Evolutionary conservation across 1,140 invertebrate species (phyloP), one percentile per base, ranked within the genome.

Genomic region (Lordiphosa stackelbergi): DNA sequence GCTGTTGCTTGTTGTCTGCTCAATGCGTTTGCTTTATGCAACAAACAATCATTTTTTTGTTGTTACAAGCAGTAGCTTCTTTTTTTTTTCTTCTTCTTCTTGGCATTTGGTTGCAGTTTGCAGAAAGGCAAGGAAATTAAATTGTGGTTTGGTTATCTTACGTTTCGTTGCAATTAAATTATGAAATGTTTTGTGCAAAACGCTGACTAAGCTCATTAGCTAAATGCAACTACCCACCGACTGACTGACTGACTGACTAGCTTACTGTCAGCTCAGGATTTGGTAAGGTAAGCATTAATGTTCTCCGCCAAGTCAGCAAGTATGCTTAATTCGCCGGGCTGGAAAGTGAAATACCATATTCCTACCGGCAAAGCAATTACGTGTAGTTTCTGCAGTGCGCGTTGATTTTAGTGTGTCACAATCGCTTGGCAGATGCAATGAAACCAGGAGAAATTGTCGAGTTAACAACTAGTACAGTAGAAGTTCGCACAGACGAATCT

Each of bases 131-230:
- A 62, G 52, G 58, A 72, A 66, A 73, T 49, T 52, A 54, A 73
- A 61, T 58, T 64, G 38, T 47, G 37, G 45, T 46, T 69, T 42
- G 71, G 55, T 60, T 71, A 40, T 62, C 69, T 55, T 42, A 53
- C 57, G 45, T 56, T 57, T 49, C 45, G 49, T 57, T 59, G 74
- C 73, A 75, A 79, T 81, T 75, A 75, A 72, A 56, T 79, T 79
- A 79, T 81, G 74, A 79, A 79, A 79, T 74, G 56, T 66, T 73
- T 62, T 78, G 35, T 47, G 54, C 52, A 77, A 77, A 77, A 47
- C 40, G 74, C 74, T 81, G 74, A 81, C 71, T 74, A 71, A 81
- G 75, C 75, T 53, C 60, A 69, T 52, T 52, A 56, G 54, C 49
- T 24, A 47, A 69, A 64, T 12, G 51, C 59, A 45, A 24, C 58